Evolutionary conservation across 2,113 vertebrate species (phyloP), one percentile per base, ranked within the genome.

Genomic region (Oceanites oceanicus): DNA sequence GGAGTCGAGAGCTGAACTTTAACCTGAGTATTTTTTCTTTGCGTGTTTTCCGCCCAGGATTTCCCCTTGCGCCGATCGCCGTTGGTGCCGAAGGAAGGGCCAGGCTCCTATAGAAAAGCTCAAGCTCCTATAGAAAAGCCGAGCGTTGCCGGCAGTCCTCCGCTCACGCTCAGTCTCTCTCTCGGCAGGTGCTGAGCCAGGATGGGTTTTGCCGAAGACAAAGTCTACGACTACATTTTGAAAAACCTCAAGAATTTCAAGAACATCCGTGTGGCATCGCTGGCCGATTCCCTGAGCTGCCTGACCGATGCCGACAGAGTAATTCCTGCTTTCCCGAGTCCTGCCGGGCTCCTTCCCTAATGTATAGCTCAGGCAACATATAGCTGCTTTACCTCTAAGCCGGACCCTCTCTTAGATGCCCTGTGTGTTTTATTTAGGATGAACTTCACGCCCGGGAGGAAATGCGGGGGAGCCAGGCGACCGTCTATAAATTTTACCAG

Each of bases 151-250:
- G 2, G 34, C 66, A 22, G 44, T 53, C 16, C 30, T 34, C 14
- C 1, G 2, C 44, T 75, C 44, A 5, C 7, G 0, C 20, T 3
- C 0, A 5, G 2, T 8, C 34, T 29, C 16, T 49, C 9, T 56
- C 36, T 45, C 4, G 4, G 26, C 79, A 95, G 91, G 58, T 30
- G 40, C 72, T 80, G 91, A 90, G 72, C 22, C 83, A 70, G 8
- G 38, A 97, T 97, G 96, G 96, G 96, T 36, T 92, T 97, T 6
- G 94, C 94, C 1, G 96, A 97, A 30, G 95, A 97, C 6, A 84
- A 89, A 71, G 95, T 96, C 45, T 97, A 95, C 4, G 4, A 6
- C 3, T 56, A 97, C 38, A 96, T 96, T 16, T 15, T 85, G 2
- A 71, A 6, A 26, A 96, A 97, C 68, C 56, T 97, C n/a, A 50